Conservation (phyloP, 2,113 vertebrate genomes). For the Callipepla squamata region DNA sequence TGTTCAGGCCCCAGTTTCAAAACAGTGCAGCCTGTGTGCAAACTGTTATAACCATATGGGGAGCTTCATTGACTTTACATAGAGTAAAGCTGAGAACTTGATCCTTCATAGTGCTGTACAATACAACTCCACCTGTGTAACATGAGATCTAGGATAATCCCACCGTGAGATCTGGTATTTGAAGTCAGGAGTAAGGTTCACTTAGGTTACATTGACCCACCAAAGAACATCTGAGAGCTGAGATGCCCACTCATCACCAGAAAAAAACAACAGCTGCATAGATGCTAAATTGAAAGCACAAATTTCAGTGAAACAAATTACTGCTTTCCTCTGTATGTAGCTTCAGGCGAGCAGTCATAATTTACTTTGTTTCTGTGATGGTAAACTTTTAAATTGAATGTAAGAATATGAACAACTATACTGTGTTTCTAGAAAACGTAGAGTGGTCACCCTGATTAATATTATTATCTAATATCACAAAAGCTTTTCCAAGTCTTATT, state of each 20-base stretch:
- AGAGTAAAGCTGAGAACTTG: neutral
- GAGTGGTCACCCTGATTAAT: neutral
- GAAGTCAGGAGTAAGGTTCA: neutral
- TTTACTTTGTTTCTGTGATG: neutral
- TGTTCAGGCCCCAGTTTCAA: constrained; percentile 35
- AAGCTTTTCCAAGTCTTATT: neutral
- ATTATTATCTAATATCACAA: neutral
- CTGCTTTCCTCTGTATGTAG: neutral
- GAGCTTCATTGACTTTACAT: constrained; percentile 23
- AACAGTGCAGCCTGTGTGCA: constrained; percentile 39
- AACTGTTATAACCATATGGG: constrained; percentile 53
- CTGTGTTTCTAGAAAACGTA: neutral
- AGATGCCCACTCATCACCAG: neutral
- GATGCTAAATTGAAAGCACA: neutral
- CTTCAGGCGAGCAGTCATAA: neutral
- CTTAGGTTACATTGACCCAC: neutral
- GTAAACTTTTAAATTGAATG: neutral
- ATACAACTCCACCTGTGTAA: neutral
- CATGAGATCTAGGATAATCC: too few relatives aligned
- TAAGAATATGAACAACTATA: neutral
- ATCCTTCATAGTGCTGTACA: neutral
- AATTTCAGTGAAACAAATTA: neutral
- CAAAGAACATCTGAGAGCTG: neutral
- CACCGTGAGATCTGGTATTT: too few relatives aligned
- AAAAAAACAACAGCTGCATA: neutral